Conservation (phyloP, 2,888 invertebrate species). For the Sinopyrophorus schimmeli region DNA sequence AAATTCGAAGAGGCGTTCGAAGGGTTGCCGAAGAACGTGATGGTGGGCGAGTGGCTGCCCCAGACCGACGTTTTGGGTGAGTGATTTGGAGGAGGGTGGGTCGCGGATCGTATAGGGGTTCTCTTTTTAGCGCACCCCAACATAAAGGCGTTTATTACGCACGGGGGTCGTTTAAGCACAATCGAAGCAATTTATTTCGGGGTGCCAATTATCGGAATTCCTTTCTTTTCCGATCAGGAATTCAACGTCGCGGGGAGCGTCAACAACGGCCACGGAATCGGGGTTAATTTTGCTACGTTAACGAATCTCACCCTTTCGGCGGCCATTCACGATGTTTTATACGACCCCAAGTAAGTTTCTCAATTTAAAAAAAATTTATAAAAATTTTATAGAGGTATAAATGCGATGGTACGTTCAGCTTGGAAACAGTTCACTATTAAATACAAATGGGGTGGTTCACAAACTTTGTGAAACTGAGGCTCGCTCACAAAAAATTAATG, state of each 20-base stretch:
- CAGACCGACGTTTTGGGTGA: constrained; percentile 53
- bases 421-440: too few species aligned
- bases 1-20: constrained; percentile 65
- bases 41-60: constrained; percentile 67
- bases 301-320: neutral
- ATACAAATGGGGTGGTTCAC: too few species aligned
- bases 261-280: constrained; percentile 3
- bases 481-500: too few species aligned
- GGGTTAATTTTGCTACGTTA: neutral
- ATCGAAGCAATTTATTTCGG: constrained; percentile 11
- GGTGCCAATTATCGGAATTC: constrained; percentile 8
- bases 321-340: neutral
- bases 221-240: constrained; percentile 14
- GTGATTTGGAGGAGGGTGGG: too few species aligned
- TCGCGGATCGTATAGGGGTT: too few species aligned
- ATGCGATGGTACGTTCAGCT: too few species aligned
- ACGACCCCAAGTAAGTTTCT: constrained; percentile 7
- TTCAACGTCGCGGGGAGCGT: constrained; percentile 3
- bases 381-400: too few species aligned
- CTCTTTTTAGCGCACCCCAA: constrained; percentile 11
- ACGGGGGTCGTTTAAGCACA: constrained; percentile 13
- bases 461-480: too few species aligned
- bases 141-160: constrained; percentile 8
- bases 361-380: too few species aligned
- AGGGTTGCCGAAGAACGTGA: constrained; percentile 61